Percentiles rank a stretch among this genome's conserved stretches.
These are phyloP conservation scores for Tylochromis polylepis DNA, from an alignment of 2,113 vertebrate species.

Conservation along the genomic window DNA sequence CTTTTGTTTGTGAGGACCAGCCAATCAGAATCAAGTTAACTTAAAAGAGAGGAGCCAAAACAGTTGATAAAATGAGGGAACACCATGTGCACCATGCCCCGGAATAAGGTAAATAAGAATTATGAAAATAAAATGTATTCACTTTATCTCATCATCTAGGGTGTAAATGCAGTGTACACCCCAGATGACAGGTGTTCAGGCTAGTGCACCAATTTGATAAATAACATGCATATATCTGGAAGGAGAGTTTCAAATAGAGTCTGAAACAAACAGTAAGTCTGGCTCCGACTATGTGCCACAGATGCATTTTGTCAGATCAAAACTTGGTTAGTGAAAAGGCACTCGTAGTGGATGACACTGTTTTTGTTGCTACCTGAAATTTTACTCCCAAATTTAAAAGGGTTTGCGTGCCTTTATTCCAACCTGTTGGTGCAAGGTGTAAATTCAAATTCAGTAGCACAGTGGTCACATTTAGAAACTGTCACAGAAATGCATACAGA, in stretches of 20 bases:
- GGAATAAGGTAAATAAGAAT: background rate
- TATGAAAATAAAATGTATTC: background rate
- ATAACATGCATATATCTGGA: background rate
- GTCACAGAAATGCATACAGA: background rate
- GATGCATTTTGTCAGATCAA: background rate
- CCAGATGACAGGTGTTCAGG: background rate
- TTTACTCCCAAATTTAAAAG: background rate
- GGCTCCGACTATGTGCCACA: background rate
- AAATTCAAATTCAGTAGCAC: background rate
- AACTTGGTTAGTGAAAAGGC: background rate
- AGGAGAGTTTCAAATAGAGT: slow-evolving; percentile 12
- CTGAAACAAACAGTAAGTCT: background rate
- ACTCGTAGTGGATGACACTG: background rate
- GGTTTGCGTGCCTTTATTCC: background rate
- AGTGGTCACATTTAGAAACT: background rate
- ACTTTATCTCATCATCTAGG: background rate
- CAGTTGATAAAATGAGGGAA: background rate
- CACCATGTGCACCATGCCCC: background rate
- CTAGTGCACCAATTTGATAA: background rate
- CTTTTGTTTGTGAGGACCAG: background rate
- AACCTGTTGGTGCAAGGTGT: background rate
- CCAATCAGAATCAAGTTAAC: background rate
- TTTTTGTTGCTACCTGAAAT: background rate
- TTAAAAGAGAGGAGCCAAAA: background rate
- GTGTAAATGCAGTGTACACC: background rate